Evolutionary conservation across 2,797 vertebrate genomes (phyloP).

Genomic region (Cryptoblepharus egeriae): DNA sequence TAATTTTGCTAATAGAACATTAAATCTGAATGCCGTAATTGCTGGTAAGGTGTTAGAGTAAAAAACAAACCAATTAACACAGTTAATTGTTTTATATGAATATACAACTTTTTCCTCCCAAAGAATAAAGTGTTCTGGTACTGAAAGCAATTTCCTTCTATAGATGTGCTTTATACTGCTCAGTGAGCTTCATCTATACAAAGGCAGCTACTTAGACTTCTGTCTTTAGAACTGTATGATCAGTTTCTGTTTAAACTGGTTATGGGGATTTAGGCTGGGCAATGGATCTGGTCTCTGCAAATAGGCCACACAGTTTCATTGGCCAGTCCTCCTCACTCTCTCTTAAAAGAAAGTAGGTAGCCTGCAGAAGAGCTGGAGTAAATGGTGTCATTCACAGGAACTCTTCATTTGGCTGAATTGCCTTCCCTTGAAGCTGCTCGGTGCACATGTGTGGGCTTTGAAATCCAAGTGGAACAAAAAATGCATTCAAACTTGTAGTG

Average conservation of each 20-base stretch:
- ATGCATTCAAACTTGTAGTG: neutral
- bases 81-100: constrained; percentile 38
- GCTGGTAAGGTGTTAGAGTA: constrained; percentile 42
- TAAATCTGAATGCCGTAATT: constrained; percentile 29
- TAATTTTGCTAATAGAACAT: constrained; percentile 62
- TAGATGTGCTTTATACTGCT: neutral
- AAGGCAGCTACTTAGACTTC: neutral
- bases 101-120: constrained; percentile 19
- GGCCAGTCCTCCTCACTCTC: neutral
- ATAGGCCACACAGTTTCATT: constrained; percentile 9
- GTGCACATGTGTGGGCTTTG: neutral
- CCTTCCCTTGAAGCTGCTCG: constrained; percentile 24
- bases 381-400: constrained; percentile 44
- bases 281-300: constrained; percentile 9
- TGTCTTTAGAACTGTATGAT: neutral
- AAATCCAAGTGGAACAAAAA: too few relatives aligned
- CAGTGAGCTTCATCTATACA: neutral
- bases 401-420: constrained; percentile 48
- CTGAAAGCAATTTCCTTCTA: neutral
- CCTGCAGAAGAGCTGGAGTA: constrained; percentile 47
- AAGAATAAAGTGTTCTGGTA: neutral
- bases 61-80: constrained; percentile 24
- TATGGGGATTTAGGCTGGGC: neutral
- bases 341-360: constrained; percentile 47
- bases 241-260: neutral